Conservation (phyloP, 2,113 vertebrate species). For the Rattus rattus region DNA sequence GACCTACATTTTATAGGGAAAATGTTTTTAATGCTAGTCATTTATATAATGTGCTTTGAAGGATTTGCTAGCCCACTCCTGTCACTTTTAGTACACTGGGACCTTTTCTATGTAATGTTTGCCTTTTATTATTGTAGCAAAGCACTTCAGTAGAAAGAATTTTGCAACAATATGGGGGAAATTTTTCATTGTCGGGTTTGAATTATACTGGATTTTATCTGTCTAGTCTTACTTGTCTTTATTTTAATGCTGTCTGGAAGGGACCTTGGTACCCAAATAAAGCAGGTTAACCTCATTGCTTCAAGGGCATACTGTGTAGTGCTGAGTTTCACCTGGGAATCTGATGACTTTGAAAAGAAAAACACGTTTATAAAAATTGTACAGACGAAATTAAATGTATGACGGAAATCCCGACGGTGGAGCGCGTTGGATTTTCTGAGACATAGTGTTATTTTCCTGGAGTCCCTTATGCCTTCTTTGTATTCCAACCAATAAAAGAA, state of each 20-base stretch:
- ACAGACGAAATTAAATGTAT: constrained; percentile 85
- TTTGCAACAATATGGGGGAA: constrained; percentile 91
- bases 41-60: constrained; percentile 92
- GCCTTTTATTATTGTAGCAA: constrained; percentile 96
- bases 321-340: constrained; percentile 85
- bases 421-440: constrained; percentile 86
- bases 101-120: constrained; percentile 96
- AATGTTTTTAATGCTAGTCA: constrained; percentile 92
- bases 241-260: constrained; percentile 88
- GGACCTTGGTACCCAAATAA: constrained; percentile 89
- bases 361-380: constrained; percentile 83
- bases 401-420: constrained; percentile 82
- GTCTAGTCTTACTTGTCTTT: constrained; percentile 88
- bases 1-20: constrained; percentile 90
- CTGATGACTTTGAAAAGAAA: constrained; percentile 80
- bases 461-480: constrained; percentile 84
- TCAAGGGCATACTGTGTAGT: constrained; percentile 87
- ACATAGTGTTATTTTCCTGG: constrained; percentile 86
- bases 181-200: constrained; percentile 94
- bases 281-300: constrained; percentile 87
- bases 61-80: constrained; percentile 91
- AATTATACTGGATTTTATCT: constrained; percentile 91
- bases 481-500: constrained; percentile 84
- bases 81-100: constrained; percentile 93
- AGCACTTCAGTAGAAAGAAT: constrained; percentile 94